These are phyloP conservation scores for Pelecanus crispus DNA, from an alignment of 2,113 vertebrate genomes.

Conservation along the genomic window DNA sequence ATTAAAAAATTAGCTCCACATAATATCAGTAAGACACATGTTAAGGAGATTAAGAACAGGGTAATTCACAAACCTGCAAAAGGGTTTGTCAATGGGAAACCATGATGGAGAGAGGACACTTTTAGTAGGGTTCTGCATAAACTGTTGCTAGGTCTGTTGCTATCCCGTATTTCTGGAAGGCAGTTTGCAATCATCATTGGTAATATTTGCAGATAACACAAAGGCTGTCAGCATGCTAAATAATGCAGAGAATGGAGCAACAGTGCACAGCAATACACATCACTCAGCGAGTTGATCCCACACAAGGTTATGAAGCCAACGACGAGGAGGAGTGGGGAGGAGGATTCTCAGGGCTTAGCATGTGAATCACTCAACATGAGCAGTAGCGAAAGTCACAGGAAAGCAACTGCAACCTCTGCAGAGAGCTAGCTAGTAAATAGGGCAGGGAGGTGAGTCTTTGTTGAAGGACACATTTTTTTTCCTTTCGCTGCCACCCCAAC, in stretches of 20 bases:
- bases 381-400: background rate
- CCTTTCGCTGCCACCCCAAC: background rate
- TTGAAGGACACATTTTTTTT: background rate
- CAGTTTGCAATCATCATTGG: background rate
- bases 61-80: background rate
- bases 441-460: background rate
- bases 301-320: background rate
- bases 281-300: background rate
- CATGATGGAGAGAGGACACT: background rate
- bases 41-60: background rate
- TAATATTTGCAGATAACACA: background rate
- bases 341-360: background rate
- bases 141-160: background rate
- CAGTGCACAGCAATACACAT: background rate
- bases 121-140: background rate
- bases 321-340: background rate
- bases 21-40: background rate
- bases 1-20: constrained; percentile 1
- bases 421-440: background rate
- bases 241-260: background rate
- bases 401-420: background rate
- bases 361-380: background rate
- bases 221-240: background rate
- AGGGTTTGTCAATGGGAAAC: background rate
- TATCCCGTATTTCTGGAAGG: background rate